These are phyloP conservation scores for Erpetoichthys calabaricus DNA, from an alignment of 2,797 vertebrate species.

Conservation along the genomic window DNA sequence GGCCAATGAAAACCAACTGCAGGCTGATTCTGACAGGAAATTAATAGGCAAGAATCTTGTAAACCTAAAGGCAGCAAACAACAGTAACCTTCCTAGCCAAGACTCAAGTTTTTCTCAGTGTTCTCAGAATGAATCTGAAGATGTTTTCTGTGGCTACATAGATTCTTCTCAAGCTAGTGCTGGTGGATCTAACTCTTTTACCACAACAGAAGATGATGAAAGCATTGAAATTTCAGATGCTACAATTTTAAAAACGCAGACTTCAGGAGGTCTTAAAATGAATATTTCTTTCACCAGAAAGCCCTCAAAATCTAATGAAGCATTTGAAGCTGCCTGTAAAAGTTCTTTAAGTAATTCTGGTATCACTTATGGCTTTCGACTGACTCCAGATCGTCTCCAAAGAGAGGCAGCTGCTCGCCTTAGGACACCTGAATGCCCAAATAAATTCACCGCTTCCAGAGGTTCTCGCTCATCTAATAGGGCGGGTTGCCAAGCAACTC, in stretches of 20 bases:
- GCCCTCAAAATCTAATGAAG: conserved; percentile 22
- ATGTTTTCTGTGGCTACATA: not conserved
- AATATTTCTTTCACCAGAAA: conserved; percentile 39
- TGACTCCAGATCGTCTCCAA: conserved; percentile 62
- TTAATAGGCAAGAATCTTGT: no score
- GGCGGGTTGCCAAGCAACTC: conserved; percentile 9
- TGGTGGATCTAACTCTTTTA: conserved; percentile 14
- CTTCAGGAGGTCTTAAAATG: conserved; percentile 37
- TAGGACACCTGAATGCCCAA: conserved; percentile 28
- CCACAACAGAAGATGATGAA: conserved; percentile 30
- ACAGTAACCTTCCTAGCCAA: no score
- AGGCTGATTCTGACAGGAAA: no score
- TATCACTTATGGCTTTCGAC: conserved; percentile 47
- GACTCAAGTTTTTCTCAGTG: not conserved
- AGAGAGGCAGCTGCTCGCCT: conserved; percentile 56
- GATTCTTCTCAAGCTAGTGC: conserved; percentile 33
- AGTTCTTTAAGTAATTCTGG: conserved; percentile 7
- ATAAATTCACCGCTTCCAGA: conserved; percentile 37
- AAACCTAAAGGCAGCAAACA: no score
- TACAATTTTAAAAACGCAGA: conserved; percentile 31
- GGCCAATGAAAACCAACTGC: no score
- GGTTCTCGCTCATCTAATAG: conserved; percentile 15
- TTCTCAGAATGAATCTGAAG: conserved; percentile 24
- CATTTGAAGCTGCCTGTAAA: conserved; percentile 23
- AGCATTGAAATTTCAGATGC: conserved; percentile 42